phyloP scores from a whole-genome alignment of 2,888 invertebrate genomes.

The Xestia c-nigrum region DNA sequence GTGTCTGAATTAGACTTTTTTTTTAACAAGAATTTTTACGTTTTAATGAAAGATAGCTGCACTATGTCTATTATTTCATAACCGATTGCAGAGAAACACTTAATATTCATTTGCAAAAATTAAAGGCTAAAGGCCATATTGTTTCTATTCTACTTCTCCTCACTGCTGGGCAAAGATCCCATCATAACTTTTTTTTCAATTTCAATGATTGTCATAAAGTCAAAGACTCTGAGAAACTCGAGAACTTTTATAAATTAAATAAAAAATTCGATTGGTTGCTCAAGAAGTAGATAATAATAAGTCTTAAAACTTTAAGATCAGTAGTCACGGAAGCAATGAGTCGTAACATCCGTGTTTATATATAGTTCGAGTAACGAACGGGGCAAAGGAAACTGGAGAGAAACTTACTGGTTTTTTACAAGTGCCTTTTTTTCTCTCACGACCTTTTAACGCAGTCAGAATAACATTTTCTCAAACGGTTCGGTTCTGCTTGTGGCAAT shows the following conservation, averaged over 20 bases:
- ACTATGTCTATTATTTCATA: background rate
- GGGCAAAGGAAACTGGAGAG: slow-evolving; percentile 25
- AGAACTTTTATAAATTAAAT: background rate
- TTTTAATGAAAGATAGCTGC: background rate
- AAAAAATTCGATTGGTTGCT: slow-evolving; percentile 26
- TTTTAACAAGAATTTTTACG: background rate
- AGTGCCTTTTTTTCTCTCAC: slow-evolving; percentile 24
- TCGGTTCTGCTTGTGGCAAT: background rate
- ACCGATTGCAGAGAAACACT: background rate
- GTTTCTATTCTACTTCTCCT: background rate
- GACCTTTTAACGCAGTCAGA: slow-evolving; percentile 44
- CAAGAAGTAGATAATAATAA: slow-evolving; percentile 20
- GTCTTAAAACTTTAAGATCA: slow-evolving; percentile 40
- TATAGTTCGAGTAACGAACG: slow-evolving; percentile 42
- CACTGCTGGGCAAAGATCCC: background rate
- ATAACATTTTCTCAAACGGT: slow-evolving; percentile 43
- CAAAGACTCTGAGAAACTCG: background rate
- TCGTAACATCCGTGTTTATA: slow-evolving; percentile 52
- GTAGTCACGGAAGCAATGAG: slow-evolving; percentile 34
- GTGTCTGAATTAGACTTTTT: background rate
- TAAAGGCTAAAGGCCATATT: background rate
- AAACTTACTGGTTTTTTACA: slow-evolving; percentile 35
- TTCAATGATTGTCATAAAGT: background rate
- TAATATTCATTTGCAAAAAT: background rate
- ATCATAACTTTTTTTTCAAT: background rate